Conservation (phyloP, 2,888 invertebrate species). For the Spisula subtruncata region DNA sequence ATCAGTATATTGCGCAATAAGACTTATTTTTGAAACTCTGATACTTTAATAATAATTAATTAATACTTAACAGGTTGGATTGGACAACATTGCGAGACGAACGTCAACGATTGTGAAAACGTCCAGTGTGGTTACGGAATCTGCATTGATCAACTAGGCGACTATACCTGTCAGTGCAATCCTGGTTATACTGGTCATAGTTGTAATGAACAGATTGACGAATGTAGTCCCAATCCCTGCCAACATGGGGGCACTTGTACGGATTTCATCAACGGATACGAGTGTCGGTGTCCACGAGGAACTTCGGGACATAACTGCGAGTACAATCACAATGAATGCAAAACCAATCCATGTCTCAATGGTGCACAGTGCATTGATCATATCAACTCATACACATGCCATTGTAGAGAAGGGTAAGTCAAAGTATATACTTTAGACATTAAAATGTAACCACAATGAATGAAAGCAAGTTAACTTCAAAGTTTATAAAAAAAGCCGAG, state of each 20-base stretch:
- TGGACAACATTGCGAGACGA: constrained; percentile 97
- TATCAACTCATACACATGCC: constrained; percentile 95
- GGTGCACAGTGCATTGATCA: constrained; percentile 95
- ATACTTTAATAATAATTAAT: too few relatives aligned
- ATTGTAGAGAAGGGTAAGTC: constrained; percentile 94
- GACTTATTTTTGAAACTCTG: too few relatives aligned
- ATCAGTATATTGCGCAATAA: background rate
- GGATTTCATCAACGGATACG: constrained; percentile 91
- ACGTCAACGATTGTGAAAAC: constrained; percentile 93
- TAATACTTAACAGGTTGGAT: constrained; percentile 92
- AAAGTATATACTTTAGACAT: too few relatives aligned
- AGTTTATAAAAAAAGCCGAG: too few relatives aligned
- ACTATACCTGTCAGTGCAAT: constrained; percentile 96
- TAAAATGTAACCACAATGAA: too few relatives aligned
- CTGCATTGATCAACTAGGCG: constrained; percentile 95
- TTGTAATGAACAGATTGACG: constrained; percentile 96
- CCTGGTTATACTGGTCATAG: constrained; percentile 95
- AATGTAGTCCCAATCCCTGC: constrained; percentile 95
- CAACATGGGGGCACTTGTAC: constrained; percentile 98
- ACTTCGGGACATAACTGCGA: constrained; percentile 90
- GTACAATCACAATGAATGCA: constrained; percentile 96
- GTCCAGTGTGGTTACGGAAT: constrained; percentile 96
- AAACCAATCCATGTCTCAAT: constrained; percentile 97
- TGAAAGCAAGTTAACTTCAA: too few relatives aligned
- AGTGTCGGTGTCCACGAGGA: constrained; percentile 81